Evolutionary conservation across 1,140 invertebrate genomes (phyloP).

Genomic region (Micrasema minimum): DNA sequence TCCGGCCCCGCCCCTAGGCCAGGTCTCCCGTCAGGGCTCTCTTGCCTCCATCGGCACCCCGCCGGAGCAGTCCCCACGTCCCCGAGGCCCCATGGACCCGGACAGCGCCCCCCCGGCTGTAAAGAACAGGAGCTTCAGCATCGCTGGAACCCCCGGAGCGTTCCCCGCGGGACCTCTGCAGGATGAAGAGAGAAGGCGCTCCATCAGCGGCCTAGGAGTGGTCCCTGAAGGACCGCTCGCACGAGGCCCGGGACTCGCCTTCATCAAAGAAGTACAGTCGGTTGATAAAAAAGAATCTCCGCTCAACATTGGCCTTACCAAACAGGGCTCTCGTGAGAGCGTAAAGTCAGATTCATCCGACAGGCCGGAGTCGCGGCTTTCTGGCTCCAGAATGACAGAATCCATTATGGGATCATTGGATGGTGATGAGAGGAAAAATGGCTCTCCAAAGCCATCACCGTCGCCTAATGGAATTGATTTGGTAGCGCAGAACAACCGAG

Average conservation of each 20-base stretch:
- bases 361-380: conserved; percentile 62
- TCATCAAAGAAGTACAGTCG: conserved; percentile 61
- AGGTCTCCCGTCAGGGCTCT: conserved; percentile 61
- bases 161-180: conserved; percentile 60
- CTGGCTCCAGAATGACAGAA: conserved; percentile 65
- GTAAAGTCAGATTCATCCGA: conserved; percentile 59
- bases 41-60: conserved; percentile 56
- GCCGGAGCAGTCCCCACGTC: conserved; percentile 19
- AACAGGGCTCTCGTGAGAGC: conserved; percentile 60
- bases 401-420: conserved; percentile 63
- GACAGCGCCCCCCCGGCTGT: conserved; percentile 54
- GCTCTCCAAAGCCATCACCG: conserved; percentile 27
- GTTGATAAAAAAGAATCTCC: conserved; percentile 50
- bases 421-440: conserved; percentile 50
- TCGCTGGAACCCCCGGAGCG: conserved; percentile 62
- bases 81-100: conserved; percentile 41
- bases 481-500: conserved; percentile 58
- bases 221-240: conserved; percentile 59
- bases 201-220: conserved; percentile 60
- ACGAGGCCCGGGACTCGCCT: conserved; percentile 60
- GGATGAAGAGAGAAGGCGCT: conserved; percentile 64
- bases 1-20: conserved; percentile 54
- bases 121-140: conserved; percentile 66
- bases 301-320: conserved; percentile 48
- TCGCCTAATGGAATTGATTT: conserved; percentile 62